Conservation (phyloP, 2,888 invertebrate genomes). For the Agrotis puta region DNA sequence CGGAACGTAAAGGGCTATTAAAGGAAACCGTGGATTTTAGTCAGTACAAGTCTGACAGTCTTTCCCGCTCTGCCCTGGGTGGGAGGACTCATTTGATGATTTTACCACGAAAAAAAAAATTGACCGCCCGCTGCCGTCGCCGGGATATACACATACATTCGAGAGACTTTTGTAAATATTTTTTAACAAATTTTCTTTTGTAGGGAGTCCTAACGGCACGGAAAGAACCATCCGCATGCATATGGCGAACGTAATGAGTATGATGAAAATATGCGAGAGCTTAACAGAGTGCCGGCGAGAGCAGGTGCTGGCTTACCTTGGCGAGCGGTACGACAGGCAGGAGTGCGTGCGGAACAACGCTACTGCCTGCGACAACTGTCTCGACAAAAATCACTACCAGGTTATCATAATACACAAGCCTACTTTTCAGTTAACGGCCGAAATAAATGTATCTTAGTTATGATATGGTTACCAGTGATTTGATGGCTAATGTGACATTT, state of each 20-base stretch:
- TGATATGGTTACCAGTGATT: no score
- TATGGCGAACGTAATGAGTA: constrained; percentile 95
- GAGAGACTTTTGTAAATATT: no score
- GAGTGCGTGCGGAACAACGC: constrained; percentile 92
- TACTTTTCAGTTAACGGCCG: background rate
- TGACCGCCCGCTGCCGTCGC: no score
- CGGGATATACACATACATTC: no score
- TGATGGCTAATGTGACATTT: no score
- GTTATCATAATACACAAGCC: constrained; percentile 52
- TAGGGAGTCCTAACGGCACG: constrained; percentile 90
- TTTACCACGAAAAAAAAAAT: no score
- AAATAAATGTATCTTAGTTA: no score
- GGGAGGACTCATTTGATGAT: no score
- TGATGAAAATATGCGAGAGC: constrained; percentile 98
- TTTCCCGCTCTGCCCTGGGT: no score
- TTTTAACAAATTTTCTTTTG: constrained; percentile 18
- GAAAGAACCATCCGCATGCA: constrained; percentile 92
- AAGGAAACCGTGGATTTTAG: no score
- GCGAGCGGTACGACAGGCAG: constrained; percentile 91
- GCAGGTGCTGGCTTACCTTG: constrained; percentile 92
- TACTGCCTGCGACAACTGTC: constrained; percentile 97
- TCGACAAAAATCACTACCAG: constrained; percentile 91
- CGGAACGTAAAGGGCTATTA: no score
- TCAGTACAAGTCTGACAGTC: no score
- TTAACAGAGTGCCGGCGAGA: constrained; percentile 97